phyloP scores from a whole-genome alignment of 2,113 vertebrate genomes.

The Phrynosoma blainvillii region DNA sequence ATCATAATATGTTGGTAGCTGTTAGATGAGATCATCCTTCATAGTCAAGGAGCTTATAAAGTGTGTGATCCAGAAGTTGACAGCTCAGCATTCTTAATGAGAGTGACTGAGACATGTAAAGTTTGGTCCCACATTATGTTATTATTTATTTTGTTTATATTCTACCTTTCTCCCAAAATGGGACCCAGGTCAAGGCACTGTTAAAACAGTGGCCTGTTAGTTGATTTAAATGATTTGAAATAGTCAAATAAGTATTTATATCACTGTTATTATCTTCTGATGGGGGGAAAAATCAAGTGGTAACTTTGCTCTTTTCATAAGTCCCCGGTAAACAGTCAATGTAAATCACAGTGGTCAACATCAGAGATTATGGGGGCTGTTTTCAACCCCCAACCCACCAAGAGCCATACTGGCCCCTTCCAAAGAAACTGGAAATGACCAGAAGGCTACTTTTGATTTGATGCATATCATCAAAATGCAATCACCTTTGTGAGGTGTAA shows the following conservation, averaged over 20 bases:
- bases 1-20: not conserved
- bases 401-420: too few relatives aligned
- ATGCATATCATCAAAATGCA: not conserved
- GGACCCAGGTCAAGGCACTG: too few relatives aligned
- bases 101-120: not conserved
- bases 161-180: too few relatives aligned
- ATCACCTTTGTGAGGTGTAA: not conserved
- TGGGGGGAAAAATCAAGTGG: not conserved
- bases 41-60: not conserved
- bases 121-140: not conserved
- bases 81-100: not conserved
- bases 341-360: not conserved
- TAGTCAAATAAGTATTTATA: not conserved
- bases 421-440: not conserved
- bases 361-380: not conserved
- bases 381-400: too few relatives aligned
- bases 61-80: not conserved
- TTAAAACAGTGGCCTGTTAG: not conserved
- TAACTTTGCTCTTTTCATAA: not conserved
- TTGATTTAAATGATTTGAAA: not conserved
- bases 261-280: not conserved
- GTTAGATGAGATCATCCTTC: not conserved
- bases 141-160: too few relatives aligned
- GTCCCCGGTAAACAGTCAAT: not conserved
- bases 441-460: not conserved